Percentiles rank a stretch among this genome's conserved stretches.
These are phyloP conservation scores for Tretioscincus oriximinensis DNA, from an alignment of 2,113 vertebrate genomes.

Conservation along the genomic window DNA sequence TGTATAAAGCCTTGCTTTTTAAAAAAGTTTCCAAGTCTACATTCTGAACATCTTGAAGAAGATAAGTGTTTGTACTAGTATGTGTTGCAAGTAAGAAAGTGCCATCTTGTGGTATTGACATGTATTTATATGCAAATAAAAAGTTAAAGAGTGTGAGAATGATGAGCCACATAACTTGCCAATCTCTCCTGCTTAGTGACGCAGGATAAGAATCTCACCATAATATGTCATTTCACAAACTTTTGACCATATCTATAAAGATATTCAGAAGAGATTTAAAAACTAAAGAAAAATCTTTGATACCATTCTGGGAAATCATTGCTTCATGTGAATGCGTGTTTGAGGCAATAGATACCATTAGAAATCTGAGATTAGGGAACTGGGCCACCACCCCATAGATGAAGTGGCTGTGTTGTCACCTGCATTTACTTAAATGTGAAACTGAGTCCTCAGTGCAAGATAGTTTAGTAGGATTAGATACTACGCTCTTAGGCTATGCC, in stretches of 20 bases:
- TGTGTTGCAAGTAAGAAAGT: slow-evolving; percentile 77
- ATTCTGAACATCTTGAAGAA: slow-evolving; percentile 67
- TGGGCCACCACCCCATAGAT: no score
- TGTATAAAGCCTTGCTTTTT: slow-evolving; percentile 78
- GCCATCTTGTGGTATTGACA: slow-evolving; percentile 82
- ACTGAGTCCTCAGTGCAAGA: no score
- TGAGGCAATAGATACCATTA: no score
- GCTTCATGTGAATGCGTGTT: no score
- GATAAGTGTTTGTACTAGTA: slow-evolving; percentile 72
- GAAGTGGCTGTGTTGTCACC: no score
- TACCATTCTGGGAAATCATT: no score
- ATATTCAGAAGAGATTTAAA: background rate
- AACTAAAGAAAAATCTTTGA: background rate
- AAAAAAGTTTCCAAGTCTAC: slow-evolving; percentile 70
- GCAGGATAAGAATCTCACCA: background rate
- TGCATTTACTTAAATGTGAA: no score
- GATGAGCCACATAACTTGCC: slow-evolving; percentile 52
- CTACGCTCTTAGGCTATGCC: no score
- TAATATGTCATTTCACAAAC: background rate
- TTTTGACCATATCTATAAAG: background rate
- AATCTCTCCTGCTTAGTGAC: slow-evolving; percentile 46
- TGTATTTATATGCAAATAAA: slow-evolving; percentile 83
- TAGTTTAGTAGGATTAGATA: no score
- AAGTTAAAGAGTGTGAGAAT: slow-evolving; percentile 70
- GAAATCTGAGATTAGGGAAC: no score